Conservation (phyloP, 2,888 invertebrate genomes). For the Elegia similella region DNA sequence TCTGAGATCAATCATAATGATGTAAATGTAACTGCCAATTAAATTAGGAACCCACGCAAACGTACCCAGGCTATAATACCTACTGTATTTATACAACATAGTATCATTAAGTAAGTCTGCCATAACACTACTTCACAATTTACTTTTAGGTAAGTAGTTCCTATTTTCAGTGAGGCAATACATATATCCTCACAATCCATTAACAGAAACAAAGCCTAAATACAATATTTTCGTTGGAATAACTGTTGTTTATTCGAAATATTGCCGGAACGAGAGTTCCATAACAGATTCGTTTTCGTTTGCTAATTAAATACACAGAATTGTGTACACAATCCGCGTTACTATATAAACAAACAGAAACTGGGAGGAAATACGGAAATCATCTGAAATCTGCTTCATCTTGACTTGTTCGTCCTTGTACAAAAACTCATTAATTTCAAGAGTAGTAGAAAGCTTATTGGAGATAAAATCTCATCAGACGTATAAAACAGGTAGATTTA, state of each 20-base stretch:
- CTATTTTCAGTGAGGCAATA: too few relatives aligned
- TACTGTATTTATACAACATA: too few relatives aligned
- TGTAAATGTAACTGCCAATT: too few relatives aligned
- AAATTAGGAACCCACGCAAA: too few relatives aligned
- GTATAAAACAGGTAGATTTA: background rate
- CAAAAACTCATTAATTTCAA: background rate
- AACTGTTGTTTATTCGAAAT: conserved; percentile 31
- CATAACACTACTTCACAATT: too few relatives aligned
- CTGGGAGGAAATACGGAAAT: conserved; percentile 5
- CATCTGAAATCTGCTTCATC: background rate
- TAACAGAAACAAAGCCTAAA: conserved; percentile 24
- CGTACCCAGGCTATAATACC: too few relatives aligned
- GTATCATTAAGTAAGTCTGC: too few relatives aligned
- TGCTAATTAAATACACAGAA: conserved; percentile 32
- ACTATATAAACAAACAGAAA: conserved; percentile 29
- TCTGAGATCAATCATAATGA: too few relatives aligned
- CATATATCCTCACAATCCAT: too few relatives aligned
- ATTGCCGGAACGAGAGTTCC: conserved; percentile 31
- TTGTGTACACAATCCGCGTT: conserved; percentile 31
- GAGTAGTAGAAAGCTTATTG: background rate
- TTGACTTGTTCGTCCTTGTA: background rate
- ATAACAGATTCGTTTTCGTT: conserved; percentile 33
- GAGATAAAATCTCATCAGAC: background rate
- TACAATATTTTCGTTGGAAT: conserved; percentile 30
- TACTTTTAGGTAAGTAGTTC: too few relatives aligned